A percentile compares a stretch with the other conserved stretches of the same genome.
These are phyloP conservation scores for Acanthococcus lagerstroemiae DNA, from an alignment of 2,888 invertebrate species.

Conservation along the genomic window DNA sequence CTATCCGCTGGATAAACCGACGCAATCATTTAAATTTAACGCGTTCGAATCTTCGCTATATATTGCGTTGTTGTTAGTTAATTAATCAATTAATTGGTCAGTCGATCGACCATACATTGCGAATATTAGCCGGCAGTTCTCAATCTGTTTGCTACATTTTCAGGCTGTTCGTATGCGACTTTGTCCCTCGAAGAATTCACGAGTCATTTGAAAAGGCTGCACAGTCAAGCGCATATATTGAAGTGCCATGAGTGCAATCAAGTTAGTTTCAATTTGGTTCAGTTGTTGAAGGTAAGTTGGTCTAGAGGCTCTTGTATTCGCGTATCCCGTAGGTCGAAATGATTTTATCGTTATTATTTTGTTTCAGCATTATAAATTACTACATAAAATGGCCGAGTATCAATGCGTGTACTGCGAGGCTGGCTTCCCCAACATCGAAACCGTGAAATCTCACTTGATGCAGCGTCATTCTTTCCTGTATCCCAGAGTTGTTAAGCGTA, in stretches of 20 bases:
- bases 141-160: neutral
- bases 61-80: no score
- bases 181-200: neutral
- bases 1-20: no score
- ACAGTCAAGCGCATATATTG: neutral
- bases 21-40: no score
- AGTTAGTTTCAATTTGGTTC: neutral
- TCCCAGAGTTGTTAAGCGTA: conserved; percentile 9
- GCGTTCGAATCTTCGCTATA: no score
- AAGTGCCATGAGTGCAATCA: neutral
- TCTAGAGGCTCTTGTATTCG: neutral
- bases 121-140: neutral
- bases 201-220: conserved; percentile 3
- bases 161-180: neutral
- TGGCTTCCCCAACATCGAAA: neutral
- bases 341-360: neutral
- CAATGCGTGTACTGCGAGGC: conserved; percentile 10
- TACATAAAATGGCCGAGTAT: conserved; percentile 2
- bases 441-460: conserved; percentile 1
- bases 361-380: conserved; percentile 2
- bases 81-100: no score
- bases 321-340: neutral
- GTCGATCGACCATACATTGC: no score
- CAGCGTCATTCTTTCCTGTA: neutral
- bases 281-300: neutral